A percentile compares a stretch with the other conserved stretches of the same genome.
These are phyloP conservation scores for Allobates femoralis DNA, from an alignment of 2,797 vertebrate genomes.

Conservation along the genomic window DNA sequence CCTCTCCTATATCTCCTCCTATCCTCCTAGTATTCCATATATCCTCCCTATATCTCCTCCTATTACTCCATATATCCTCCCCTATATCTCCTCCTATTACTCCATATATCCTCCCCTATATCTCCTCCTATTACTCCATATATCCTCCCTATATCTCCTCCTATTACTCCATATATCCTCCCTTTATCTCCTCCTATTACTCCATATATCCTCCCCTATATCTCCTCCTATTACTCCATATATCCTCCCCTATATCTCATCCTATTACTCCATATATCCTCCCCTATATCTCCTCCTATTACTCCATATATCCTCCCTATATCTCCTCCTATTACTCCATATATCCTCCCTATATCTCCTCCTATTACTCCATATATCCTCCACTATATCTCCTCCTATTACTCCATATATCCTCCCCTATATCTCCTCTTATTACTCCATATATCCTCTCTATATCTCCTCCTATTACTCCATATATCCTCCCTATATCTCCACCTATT, in stretches of 20 bases:
- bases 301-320: slow-evolving; percentile 12
- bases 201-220: neutral
- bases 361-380: neutral
- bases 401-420: neutral
- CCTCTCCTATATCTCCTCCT: neutral
- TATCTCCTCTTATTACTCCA: neutral
- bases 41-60: neutral
- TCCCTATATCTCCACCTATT: neutral
- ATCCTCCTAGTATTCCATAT: neutral
- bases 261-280: slow-evolving; percentile 11
- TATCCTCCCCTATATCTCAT: neutral
- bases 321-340: neutral
- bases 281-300: slow-evolving; percentile 9
- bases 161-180: neutral
- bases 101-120: neutral
- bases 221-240: slow-evolving; percentile 20
- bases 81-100: neutral
- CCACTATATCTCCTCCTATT: slow-evolving; percentile 2
- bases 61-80: neutral
- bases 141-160: neutral
- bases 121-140: neutral
- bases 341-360: neutral
- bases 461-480: neutral
- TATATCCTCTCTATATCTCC: neutral
- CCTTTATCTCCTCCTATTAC: too few species aligned